phyloP scores from a whole-genome alignment of 2,113 vertebrate genomes.

The Varanus komodoensis region DNA sequence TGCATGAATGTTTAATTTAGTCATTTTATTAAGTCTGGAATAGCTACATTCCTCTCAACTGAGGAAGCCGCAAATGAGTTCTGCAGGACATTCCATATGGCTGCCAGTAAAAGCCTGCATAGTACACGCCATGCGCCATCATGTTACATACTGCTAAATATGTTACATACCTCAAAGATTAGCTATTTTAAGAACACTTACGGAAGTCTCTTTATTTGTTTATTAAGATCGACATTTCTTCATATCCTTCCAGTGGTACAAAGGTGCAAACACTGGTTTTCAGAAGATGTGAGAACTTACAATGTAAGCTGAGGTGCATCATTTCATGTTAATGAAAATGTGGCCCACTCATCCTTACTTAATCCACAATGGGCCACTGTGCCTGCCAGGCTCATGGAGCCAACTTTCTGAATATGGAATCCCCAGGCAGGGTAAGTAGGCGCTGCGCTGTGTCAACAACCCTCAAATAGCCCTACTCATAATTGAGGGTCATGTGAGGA shows the following conservation, averaged over 20 bases:
- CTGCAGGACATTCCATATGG: neutral
- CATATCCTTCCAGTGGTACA: neutral
- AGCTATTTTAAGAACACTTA: neutral
- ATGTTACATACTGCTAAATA: neutral
- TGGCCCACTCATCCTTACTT: too few relatives aligned
- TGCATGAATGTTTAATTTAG: neutral
- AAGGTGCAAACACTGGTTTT: conserved; percentile 27
- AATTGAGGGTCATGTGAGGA: too few relatives aligned
- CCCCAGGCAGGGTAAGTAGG: too few relatives aligned
- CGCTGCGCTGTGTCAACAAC: too few relatives aligned
- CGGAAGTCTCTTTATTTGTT: neutral
- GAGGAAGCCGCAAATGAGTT: neutral
- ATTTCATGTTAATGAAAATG: conserved; percentile 48
- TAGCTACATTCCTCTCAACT: neutral
- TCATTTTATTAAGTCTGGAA: neutral
- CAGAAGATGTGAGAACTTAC: conserved; percentile 36
- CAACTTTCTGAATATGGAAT: too few relatives aligned
- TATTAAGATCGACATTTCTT: neutral
- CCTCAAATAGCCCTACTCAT: too few relatives aligned
- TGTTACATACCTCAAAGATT: neutral
- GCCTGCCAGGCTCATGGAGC: too few relatives aligned
- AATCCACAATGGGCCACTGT: too few relatives aligned
- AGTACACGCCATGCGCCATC: neutral
- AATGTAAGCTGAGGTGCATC: conserved; percentile 13
- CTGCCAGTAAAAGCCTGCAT: neutral